phyloP scores from a whole-genome alignment of 2,113 vertebrate genomes.

The Lonchura striata region DNA sequence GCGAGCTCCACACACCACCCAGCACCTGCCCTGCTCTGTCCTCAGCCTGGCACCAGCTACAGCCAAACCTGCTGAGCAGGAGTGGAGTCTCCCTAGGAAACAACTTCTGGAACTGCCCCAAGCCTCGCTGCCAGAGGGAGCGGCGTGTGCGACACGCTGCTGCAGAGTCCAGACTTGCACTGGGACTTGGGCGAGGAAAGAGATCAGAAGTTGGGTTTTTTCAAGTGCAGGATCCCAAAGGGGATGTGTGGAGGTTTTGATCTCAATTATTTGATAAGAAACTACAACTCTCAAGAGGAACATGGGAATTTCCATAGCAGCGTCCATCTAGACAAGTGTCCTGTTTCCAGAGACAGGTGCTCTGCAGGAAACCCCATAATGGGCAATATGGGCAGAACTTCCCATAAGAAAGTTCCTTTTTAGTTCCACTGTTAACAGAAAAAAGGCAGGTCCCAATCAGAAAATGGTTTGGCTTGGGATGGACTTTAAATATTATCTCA shows the following conservation, averaged over 20 bases:
- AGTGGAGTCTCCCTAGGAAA: neutral
- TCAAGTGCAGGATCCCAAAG: neutral
- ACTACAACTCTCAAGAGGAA: neutral
- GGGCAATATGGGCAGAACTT: neutral
- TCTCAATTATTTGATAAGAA: neutral
- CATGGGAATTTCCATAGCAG: neutral
- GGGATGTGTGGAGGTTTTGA: neutral
- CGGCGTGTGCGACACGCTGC: neutral
- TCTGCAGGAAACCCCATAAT: neutral
- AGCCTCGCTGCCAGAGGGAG: neutral
- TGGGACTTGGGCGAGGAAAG: neutral
- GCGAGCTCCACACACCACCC: neutral
- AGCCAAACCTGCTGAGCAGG: constrained; percentile 25
- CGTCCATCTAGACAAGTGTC: neutral
- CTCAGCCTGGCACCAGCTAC: neutral
- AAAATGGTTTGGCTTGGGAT: neutral
- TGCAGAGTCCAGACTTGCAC: neutral
- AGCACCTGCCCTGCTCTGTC: neutral
- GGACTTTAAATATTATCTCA: neutral
- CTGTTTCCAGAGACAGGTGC: neutral
- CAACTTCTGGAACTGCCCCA: neutral
- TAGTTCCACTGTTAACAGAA: neutral
- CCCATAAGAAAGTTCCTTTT: neutral
- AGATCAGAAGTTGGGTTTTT: neutral
- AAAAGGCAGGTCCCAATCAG: neutral